Base-by-base conservation (phyloP, 1,140 invertebrate species). In the Zaprionus camerounensis region DNA sequence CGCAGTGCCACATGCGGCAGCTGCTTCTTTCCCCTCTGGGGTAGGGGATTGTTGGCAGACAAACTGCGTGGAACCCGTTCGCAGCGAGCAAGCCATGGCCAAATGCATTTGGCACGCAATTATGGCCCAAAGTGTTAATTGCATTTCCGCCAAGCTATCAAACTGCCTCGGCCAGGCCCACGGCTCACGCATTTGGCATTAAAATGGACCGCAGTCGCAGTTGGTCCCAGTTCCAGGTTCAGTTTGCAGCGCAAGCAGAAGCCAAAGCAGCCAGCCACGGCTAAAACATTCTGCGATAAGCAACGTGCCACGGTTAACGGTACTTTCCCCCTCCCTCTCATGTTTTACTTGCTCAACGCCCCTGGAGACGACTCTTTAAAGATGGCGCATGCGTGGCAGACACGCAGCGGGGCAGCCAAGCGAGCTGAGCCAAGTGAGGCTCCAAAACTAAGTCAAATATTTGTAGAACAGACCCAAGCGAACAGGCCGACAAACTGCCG, bases 41-140 rank as follows among this genome's bases (percentile, higher is more conserved):
- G 20, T 31, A 13, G 9, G 65, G 15, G 55, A 17, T 4, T 2
- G 2, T 11, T 11, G 26, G 5, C n/a, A 13, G 31, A 5, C 17
- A 5, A 58, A 17, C 9, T 28, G 26, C 6, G 26, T 28, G 17
- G 68, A 67, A 59, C 51, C 49, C 38, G 71, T 66, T 55, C 68
- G 71, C 20, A 5, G 3, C 20, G 20, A 17, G 7, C 46, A 3
- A 56, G 62, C 74, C 81, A 78, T 67, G 66, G 65, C 81, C 67
- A 88, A 88, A 84, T 85, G 84, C 78, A 90, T 90, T 88, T 90
- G 81, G 84, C 85, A 90, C 84, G 84, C 84, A 88, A 88, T 88
- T 88, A 88, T 79, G 81, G 84, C 84, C 85, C 75, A 88, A 88
- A 90, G 84, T 90, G 84, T 88, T 88, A 88, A 88, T 88, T 88